Evolutionary conservation across 2,888 invertebrate genomes (phyloP), one percentile per base, ranked within the genome.

Genomic region (Macropis europaea): DNA sequence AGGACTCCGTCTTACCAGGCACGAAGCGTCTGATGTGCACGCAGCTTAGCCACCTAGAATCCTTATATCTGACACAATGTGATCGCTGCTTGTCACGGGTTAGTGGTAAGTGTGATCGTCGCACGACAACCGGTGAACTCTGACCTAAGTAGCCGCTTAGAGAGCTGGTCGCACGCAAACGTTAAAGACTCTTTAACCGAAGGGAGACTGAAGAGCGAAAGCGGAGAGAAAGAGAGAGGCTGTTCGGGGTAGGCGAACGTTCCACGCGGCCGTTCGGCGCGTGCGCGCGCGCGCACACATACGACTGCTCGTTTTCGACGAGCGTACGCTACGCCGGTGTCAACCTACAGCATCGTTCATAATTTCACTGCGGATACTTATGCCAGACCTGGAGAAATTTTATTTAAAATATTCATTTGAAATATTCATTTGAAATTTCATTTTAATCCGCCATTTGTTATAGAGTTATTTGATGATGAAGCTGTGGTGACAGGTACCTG

Each of bases 181-280:
- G 77, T 77, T 78, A 72, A 78, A 69, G 66, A 71, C 50, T 56
- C 60, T 72, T 72, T 62, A 68, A 75, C 71, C 66, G 56, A 59
- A 60, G 66, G 61, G 66, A 61, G 38, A 40, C 30, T 36, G 50
- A 60, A 62, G 59, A 54, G 48, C 56, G 47, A 57, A 70, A 57
- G 56, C 40, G 64, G 63, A 53, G 45, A 43, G 47, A 47, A 22
- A 43, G 38, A 60, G 22, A 34, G 34, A 42, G 52, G 30, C 6
- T 43, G 26, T 17, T 30, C 57, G 17, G 59, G 47, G 48, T 62
- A 54, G 53, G 15, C 50, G 53, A 62, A 67, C 32, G 64, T 64
- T 70, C 70, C 70, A 71, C 52, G 64, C 42, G 60, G 24, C 22
- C 9, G 40, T 60, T n/a, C 40, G 36, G 63, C 73, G 73, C 63